phyloP scores from a whole-genome alignment of 2,888 invertebrate genomes.

The Cantharis nigra region DNA sequence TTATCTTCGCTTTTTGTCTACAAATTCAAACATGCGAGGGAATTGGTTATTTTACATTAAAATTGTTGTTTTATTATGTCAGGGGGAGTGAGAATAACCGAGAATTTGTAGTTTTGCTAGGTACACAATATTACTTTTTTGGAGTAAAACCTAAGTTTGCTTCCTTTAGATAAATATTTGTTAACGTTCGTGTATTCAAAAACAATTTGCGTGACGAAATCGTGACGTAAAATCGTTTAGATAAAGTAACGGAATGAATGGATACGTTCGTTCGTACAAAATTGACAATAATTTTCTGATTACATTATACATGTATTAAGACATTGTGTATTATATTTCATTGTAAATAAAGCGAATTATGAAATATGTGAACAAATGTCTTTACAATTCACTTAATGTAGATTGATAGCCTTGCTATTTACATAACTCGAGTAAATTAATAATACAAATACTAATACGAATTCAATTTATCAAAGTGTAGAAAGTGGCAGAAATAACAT shows the following conservation, averaged over 20 bases:
- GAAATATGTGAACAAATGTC: conserved; percentile 11
- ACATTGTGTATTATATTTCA: conserved; percentile 15
- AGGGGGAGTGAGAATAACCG: not conserved
- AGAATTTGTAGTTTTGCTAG: not conserved
- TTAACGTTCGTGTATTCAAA: not conserved
- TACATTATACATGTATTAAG: conserved; percentile 14
- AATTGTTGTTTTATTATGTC: not conserved
- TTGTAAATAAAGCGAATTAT: conserved; percentile 16
- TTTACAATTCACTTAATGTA: conserved; percentile 6
- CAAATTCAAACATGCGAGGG: not conserved
- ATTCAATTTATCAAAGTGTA: conserved; percentile 1
- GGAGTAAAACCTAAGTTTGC: not conserved
- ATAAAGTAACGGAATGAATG: conserved; percentile 3
- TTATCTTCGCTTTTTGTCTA: not conserved
- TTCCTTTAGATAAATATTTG: not conserved
- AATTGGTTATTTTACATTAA: not conserved
- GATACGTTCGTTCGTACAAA: conserved; percentile 23
- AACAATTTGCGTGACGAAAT: conserved; percentile 14
- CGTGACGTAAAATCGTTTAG: conserved; percentile 3
- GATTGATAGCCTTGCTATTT: conserved; percentile 15
- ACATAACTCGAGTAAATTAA: conserved; percentile 11
- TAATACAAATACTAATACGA: conserved; percentile 3
- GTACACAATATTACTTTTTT: not conserved
- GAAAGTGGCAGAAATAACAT: conserved; percentile 1
- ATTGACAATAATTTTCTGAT: conserved; percentile 9